Evolutionary conservation across 1,140 invertebrate species (phyloP).

Genomic region (Lordiphosa clarofinis): DNA sequence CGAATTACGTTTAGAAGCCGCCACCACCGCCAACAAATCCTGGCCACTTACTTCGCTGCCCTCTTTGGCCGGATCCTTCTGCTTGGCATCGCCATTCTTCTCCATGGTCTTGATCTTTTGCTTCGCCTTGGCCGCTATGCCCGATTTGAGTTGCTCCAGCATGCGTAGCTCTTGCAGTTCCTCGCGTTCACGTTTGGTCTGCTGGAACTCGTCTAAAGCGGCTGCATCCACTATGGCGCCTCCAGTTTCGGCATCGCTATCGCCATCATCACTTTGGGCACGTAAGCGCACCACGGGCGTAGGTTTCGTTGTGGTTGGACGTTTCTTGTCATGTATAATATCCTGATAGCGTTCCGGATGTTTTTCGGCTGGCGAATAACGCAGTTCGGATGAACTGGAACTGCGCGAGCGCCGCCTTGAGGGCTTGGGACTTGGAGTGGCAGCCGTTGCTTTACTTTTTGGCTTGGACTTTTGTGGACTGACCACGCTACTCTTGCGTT

Average conservation of each 20-base stretch:
- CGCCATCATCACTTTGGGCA: conserved; percentile 83
- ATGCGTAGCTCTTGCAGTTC: conserved; percentile 82
- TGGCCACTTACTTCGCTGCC: conserved; percentile 69
- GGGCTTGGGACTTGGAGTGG: conserved; percentile 43
- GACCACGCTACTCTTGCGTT: conserved; percentile 10
- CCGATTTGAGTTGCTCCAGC: conserved; percentile 83
- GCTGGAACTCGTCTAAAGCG: conserved; percentile 79
- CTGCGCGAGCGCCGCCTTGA: conserved; percentile 43
- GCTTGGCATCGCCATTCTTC: conserved; percentile 75
- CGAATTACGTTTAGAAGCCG: conserved; percentile 69
- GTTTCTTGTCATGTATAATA: conserved; percentile 80
- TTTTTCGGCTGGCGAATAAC: conserved; percentile 84
- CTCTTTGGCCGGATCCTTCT: conserved; percentile 35
- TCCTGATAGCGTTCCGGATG: conserved; percentile 85
- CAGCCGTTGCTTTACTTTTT: conserved; percentile 27
- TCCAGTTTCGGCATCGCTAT: conserved; percentile 78
- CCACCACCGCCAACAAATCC: conserved; percentile 17
- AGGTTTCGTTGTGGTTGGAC: conserved; percentile 48
- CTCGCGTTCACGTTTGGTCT: conserved; percentile 69
- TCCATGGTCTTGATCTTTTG: conserved; percentile 81
- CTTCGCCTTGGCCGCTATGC: conserved; percentile 84
- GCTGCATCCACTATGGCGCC: conserved; percentile 26
- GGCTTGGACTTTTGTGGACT: conserved; percentile 37
- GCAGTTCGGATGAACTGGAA: conserved; percentile 79
- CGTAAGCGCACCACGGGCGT: conserved; percentile 83